These are phyloP conservation scores for Andrena haemorrhoa DNA, from an alignment of 2,888 invertebrate species.

Conservation along the genomic window DNA sequence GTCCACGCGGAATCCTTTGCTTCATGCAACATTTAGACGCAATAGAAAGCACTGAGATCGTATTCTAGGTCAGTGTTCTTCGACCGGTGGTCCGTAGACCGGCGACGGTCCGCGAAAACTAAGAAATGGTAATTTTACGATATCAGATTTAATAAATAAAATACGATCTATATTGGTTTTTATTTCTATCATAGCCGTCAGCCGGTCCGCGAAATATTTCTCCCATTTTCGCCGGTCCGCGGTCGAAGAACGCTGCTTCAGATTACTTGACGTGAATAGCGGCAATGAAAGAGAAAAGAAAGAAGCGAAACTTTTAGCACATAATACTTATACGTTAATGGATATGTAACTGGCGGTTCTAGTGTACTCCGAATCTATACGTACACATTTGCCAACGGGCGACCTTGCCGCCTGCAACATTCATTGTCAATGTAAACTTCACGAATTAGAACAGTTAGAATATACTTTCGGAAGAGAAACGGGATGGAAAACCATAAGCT, in stretches of 20 bases:
- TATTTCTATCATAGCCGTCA: no score
- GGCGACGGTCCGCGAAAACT: no score
- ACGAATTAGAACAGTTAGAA: slow-evolving; percentile 3
- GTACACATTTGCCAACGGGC: slow-evolving; percentile 87
- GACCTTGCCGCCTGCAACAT: slow-evolving; percentile 85
- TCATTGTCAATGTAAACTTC: slow-evolving; percentile 75
- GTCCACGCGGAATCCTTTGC: not conserved
- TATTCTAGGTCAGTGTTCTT: no score
- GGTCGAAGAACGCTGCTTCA: not conserved
- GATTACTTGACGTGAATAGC: slow-evolving; percentile 54
- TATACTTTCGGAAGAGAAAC: slow-evolving; percentile 27
- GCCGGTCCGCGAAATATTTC: no score
- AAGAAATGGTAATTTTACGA: no score
- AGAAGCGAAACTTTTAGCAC: slow-evolving; percentile 63
- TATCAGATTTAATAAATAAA: no score
- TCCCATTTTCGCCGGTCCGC: no score
- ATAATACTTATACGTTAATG: slow-evolving; percentile 64
- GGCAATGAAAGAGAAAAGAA: slow-evolving; percentile 71
- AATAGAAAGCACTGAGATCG: not conserved
- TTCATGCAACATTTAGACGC: slow-evolving; percentile 6
- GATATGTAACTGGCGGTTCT: slow-evolving; percentile 50
- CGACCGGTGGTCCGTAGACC: no score
- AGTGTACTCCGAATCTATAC: slow-evolving; percentile 83
- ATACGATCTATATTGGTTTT: no score
- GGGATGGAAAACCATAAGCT: slow-evolving; percentile 12